Conservation (phyloP, 2,797 vertebrate genomes). For the Oophaga sylvatica region DNA sequence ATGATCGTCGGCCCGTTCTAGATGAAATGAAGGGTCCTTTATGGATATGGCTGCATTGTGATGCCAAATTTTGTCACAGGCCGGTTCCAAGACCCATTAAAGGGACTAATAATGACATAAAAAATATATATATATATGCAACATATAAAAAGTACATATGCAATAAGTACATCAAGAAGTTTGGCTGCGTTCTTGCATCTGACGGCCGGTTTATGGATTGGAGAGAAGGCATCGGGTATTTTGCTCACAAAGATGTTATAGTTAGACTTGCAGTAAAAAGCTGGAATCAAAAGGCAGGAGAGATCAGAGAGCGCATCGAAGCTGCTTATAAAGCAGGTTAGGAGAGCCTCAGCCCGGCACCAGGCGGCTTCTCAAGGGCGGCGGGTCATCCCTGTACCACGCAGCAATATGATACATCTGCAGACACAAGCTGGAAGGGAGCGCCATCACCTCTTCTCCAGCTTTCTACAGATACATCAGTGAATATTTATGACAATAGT, state of each 20-base stretch:
- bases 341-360: slow-evolving; percentile 41
- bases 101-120: background rate
- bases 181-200: background rate
- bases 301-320: slow-evolving; percentile 30
- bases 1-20: too few species aligned
- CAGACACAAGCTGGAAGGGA: slow-evolving; percentile 22
- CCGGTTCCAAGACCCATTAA: background rate
- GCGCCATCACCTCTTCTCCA: too few species aligned
- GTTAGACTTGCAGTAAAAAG: slow-evolving; percentile 42
- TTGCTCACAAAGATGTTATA: slow-evolving; percentile 22
- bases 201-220: background rate
- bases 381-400: slow-evolving; percentile 30
- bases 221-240: background rate
- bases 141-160: background rate
- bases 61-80: too few species aligned
- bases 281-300: slow-evolving; percentile 26
- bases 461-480: background rate
- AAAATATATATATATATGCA: background rate
- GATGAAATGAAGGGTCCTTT: too few species aligned
- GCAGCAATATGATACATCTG: slow-evolving; percentile 49
- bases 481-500: slow-evolving; percentile 37
- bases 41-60: too few species aligned
- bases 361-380: slow-evolving; percentile 30
- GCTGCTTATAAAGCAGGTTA: slow-evolving; percentile 54
- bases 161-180: background rate